Evolutionary conservation across 1,140 invertebrate species (phyloP), one percentile per base, ranked within the genome.

Genomic region (Tyrophagus putrescentiae): DNA sequence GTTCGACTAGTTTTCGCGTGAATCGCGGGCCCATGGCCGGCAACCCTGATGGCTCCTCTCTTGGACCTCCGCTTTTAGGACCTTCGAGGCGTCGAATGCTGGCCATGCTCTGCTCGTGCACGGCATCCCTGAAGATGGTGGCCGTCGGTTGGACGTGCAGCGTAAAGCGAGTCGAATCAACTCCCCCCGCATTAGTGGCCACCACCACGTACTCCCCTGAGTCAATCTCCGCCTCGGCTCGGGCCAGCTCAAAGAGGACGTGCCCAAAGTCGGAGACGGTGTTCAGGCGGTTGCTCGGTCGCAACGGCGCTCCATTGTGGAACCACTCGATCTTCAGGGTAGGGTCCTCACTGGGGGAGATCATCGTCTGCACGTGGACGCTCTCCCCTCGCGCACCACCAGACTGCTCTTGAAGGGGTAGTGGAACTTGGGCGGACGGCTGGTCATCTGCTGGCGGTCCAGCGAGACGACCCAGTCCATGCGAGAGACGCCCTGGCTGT

Each of bases 301-400:
- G 77, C 44, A 94, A 69, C 27, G 86, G 85, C 68, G 86, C 78
- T 4, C 87, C 87, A 70, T 95, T 91, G 64, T 93, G 86, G 72
- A 88, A 93, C 91, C 91, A 96, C 75, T 95, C 91, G 18, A 96
- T 86, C 68, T 86, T 87, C 73, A 95, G 80, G 82, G 81, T 84
- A 3, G 87, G 75, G 72, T 96, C 92, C 68, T 80, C 90, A 70
- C 89, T 85, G 2, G 92, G 92, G 69, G 95, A 85, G 34, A 95
- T 82, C 75, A 69, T 65, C 50, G 68, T 70, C 61, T 73, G 71
- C n/a, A 75, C 66, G 60, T 92, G 90, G 54, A 86, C 85, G 69
- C 84, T 89, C 74, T 89, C 85, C 84, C 85, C 74, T 94, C 90
- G 32, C 90, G 39, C 94, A 83, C 52, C n/a, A 85, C 80, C 9